Percentiles rank a stretch among this genome's conserved stretches.
phyloP scores from a whole-genome alignment of 2,888 invertebrate genomes.

The Lumbricus terrestris region DNA sequence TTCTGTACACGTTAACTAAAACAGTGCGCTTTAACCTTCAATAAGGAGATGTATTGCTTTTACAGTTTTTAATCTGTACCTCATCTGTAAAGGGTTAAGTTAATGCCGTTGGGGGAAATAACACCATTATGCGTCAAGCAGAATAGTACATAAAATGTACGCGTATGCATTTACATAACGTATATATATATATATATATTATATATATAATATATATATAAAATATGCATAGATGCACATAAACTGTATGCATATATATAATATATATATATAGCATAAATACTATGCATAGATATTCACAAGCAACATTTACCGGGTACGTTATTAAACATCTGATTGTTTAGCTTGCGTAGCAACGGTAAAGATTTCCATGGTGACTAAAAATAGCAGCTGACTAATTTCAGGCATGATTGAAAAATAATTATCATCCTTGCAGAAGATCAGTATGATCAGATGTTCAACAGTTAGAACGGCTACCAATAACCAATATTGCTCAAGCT shows the following conservation, averaged over 20 bases:
- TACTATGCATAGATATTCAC: neutral
- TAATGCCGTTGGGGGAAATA: too few relatives aligned
- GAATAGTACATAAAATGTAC: neutral
- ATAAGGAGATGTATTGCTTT: too few relatives aligned
- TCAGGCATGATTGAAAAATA: neutral
- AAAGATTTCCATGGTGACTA: neutral
- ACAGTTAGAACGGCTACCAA: neutral
- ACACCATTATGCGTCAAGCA: too few relatives aligned
- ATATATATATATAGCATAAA: too few relatives aligned
- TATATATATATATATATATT: neutral
- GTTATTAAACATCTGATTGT: neutral
- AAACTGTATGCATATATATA: neutral
- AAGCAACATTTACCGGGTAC: neutral
- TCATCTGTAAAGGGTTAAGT: too few relatives aligned
- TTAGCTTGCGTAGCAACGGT: neutral
- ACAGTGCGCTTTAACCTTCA: too few relatives aligned
- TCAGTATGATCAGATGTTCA: neutral
- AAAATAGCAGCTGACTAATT: conserved; percentile 3
- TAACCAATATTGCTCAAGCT: neutral
- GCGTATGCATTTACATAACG: too few relatives aligned
- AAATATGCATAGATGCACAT: too few relatives aligned
- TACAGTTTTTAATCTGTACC: too few relatives aligned
- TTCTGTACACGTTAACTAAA: too few relatives aligned
- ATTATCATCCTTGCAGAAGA: neutral
- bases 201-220: neutral